Conservation (phyloP, 2,888 invertebrate genomes). For the Trisateles emortualis region DNA sequence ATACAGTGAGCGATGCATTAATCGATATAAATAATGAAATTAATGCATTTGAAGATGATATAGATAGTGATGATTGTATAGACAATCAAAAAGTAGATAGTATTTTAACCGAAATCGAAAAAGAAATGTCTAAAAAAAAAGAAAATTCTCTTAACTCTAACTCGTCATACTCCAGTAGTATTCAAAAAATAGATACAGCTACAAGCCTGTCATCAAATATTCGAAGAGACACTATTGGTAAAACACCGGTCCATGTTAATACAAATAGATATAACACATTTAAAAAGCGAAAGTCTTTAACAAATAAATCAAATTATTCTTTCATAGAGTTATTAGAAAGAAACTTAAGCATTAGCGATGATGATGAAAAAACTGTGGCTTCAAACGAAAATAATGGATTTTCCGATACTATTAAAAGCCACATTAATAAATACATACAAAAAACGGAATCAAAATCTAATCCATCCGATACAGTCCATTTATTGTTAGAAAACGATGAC, state of each 20-base stretch:
- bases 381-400: conserved; percentile 54
- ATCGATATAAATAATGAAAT: conserved; percentile 37
- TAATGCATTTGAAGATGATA: conserved; percentile 35
- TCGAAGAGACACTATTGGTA: background rate
- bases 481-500: conserved; percentile 36
- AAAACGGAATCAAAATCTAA: conserved; percentile 42
- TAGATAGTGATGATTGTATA: conserved; percentile 49
- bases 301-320: conserved; percentile 61
- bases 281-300: conserved; percentile 30
- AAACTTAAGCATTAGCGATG: conserved; percentile 53
- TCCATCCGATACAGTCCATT: conserved; percentile 31
- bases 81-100: conserved; percentile 62
- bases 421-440: conserved; percentile 65
- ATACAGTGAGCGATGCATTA: conserved; percentile 31
- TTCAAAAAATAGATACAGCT: background rate
- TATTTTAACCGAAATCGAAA: conserved; percentile 72
- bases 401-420: conserved; percentile 65
- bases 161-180: background rate
- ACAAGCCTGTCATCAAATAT: background rate
- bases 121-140: conserved; percentile 60
- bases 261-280: background rate
- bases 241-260: background rate
- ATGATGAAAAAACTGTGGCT: conserved; percentile 39
- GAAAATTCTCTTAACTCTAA: background rate
- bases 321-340: conserved; percentile 68